phyloP scores from a whole-genome alignment of 1,140 invertebrate species.

The Papilio polytes region DNA sequence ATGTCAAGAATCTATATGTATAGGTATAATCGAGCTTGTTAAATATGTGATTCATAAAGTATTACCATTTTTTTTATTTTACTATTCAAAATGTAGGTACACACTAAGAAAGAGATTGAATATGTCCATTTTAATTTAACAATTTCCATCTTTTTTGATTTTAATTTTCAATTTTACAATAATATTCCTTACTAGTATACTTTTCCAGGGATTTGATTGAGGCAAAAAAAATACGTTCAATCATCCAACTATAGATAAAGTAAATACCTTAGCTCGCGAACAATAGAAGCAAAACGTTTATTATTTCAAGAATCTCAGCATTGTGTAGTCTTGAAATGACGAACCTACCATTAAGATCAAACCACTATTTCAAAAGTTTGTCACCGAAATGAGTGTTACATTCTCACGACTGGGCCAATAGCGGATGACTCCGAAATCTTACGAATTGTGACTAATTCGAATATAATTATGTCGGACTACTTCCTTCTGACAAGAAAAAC shows the following conservation, averaged over 20 bases:
- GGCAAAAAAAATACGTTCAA: background rate
- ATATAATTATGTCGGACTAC: conserved; percentile 69
- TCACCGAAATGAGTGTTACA: conserved; percentile 46
- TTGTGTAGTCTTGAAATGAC: conserved; percentile 15
- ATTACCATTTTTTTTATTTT: background rate
- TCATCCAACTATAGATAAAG: background rate
- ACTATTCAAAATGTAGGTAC: too few relatives aligned
- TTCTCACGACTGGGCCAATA: conserved; percentile 53
- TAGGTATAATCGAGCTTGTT: background rate
- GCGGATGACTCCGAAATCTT: conserved; percentile 62
- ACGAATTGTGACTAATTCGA: conserved; percentile 71
- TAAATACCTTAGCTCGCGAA: conserved; percentile 6
- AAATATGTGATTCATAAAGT: background rate
- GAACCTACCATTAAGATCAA: conserved; percentile 15
- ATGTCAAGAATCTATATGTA: conserved; percentile 17
- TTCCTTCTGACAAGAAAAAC: conserved; percentile 71
- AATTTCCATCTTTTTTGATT: background rate
- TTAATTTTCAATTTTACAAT: background rate
- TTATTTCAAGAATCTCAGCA: conserved; percentile 30
- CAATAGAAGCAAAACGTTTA: conserved; percentile 20
- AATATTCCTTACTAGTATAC: background rate
- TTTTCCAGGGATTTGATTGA: background rate
- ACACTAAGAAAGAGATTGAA: too few relatives aligned
- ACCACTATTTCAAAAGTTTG: conserved; percentile 38
- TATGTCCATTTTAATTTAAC: background rate